Base-by-base conservation (phyloP, 2,888 invertebrate species). In the Scaptomyza tumidula region DNA sequence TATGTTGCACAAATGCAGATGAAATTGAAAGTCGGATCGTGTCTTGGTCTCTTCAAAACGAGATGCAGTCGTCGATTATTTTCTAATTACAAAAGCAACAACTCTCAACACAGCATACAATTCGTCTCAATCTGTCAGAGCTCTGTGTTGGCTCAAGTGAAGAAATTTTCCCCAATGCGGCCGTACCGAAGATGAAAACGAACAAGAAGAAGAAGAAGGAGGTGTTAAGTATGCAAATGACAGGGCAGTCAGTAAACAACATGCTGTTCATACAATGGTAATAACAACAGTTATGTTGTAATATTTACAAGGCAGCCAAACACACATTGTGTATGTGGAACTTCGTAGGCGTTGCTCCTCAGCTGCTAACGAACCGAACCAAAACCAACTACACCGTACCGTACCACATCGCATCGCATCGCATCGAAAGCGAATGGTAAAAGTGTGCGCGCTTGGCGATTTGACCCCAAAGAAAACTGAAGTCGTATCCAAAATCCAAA, bases 181-280 rank as follows among this genome's bases (percentile, higher is more conserved):
- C 33, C 33, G 48, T 48, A 44, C 50, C 55, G 57, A 80, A 9
- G 39, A 7, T 9, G 14, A 44, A 19, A 33, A 83, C 88, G 83
- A 29, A n/a, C n/a, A n/a, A 29, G 27, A 6, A 29, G 29, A 9
- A 29, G 29, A 10, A 33, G 33, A 10, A 33, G 10, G 33, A 83
- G 83, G 83, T 83, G 88, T 83, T 83, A 83, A 83, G 83, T 88
- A 88, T 88, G 88, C 86, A 83, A 83, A 83, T 88, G 83, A 88
- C 88, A 75, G 85, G 87, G 79, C 81, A 66, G 75, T 78, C 56
- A 10, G 52, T 44, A 33, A 35, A 29, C 60, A 76, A 52, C 71
- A 64, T 55, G 55, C 39, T 49, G 35, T 39, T n/a, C 33, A 37
- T 24, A 56, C 56, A 70, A 57, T 50, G 56, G 37, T 60, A 59